Evolutionary conservation across 1,140 invertebrate genomes (phyloP).

Genomic region (Piezodorus guildinii): DNA sequence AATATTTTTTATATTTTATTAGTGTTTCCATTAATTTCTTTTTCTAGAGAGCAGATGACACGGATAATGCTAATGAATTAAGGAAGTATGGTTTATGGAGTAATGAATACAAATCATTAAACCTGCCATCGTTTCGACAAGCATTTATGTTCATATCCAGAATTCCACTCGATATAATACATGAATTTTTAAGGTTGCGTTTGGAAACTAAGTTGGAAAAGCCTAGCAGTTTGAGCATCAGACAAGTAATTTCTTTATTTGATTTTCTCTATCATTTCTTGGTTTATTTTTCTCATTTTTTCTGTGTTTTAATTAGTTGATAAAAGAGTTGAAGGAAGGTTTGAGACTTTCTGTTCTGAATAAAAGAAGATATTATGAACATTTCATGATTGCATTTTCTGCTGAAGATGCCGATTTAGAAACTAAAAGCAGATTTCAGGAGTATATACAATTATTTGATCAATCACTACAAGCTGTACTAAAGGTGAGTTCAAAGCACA

Average conservation of each 20-base stretch:
- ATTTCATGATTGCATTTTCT: slow-evolving; percentile 47
- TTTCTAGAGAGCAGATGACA: neutral
- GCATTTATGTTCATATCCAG: slow-evolving; percentile 74
- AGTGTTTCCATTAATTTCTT: neutral
- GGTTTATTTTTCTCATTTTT: slow-evolving; percentile 7
- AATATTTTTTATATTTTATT: neutral
- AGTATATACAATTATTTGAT: slow-evolving; percentile 61
- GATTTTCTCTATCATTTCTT: neutral
- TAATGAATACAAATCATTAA: slow-evolving; percentile 56
- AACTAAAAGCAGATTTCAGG: slow-evolving; percentile 38
- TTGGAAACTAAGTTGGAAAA: slow-evolving; percentile 71
- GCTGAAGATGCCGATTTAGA: slow-evolving; percentile 30
- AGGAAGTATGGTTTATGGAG: slow-evolving; percentile 63
- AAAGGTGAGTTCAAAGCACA: no score
- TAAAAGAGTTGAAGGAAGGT: slow-evolving; percentile 77
- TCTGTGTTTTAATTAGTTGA: slow-evolving; percentile 45
- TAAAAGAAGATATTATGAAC: slow-evolving; percentile 52
- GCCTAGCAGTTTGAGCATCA: slow-evolving; percentile 71
- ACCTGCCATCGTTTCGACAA: slow-evolving; percentile 68
- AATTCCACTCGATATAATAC: slow-evolving; percentile 72
- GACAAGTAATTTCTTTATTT: slow-evolving; percentile 45
- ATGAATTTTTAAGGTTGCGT: slow-evolving; percentile 73
- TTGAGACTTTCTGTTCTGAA: slow-evolving; percentile 64
- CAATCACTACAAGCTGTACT: no score
- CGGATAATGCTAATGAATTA: slow-evolving; percentile 13